A percentile compares a stretch with the other conserved stretches of the same genome.
Evolutionary conservation across 1,140 invertebrate genomes (phyloP).

Genomic region (Diorhabda carinulata): DNA sequence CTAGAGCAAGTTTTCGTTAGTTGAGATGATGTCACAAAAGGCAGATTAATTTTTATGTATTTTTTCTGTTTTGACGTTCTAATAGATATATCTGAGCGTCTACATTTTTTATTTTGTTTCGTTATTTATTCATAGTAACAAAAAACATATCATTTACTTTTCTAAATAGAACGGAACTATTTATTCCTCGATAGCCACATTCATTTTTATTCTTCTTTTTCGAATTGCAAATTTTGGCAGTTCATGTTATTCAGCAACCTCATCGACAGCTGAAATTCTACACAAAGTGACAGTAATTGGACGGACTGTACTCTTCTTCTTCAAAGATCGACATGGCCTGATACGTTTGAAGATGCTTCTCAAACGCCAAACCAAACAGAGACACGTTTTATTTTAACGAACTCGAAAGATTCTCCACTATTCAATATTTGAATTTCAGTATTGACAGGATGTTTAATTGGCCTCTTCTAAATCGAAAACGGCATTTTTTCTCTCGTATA

Average conservation of each 20-base stretch:
- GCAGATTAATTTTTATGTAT: too few relatives aligned
- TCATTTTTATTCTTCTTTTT: neutral
- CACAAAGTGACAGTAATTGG: neutral
- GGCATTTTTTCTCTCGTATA: too few relatives aligned
- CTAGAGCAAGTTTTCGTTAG: too few relatives aligned
- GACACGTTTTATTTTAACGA: neutral
- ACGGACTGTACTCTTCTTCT: neutral
- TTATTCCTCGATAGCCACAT: too few relatives aligned
- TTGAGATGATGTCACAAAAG: too few relatives aligned
- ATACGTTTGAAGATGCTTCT: constrained; percentile 2
- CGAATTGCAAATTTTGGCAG: neutral
- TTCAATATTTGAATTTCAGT: neutral
- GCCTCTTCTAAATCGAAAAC: neutral
- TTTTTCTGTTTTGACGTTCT: too few relatives aligned
- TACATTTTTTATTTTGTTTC: too few relatives aligned
- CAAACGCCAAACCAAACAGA: constrained; percentile 1
- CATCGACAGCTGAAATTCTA: constrained; percentile 1
- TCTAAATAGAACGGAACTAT: too few relatives aligned
- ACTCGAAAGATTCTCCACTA: neutral
- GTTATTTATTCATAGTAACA: too few relatives aligned
- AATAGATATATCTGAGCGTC: too few relatives aligned
- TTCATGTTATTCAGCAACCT: neutral
- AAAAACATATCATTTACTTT: too few relatives aligned
- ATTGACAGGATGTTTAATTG: constrained; percentile 1
- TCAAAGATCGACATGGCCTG: neutral